Conservation (phyloP, 2,888 invertebrate genomes). For the Taenaris catops region DNA sequence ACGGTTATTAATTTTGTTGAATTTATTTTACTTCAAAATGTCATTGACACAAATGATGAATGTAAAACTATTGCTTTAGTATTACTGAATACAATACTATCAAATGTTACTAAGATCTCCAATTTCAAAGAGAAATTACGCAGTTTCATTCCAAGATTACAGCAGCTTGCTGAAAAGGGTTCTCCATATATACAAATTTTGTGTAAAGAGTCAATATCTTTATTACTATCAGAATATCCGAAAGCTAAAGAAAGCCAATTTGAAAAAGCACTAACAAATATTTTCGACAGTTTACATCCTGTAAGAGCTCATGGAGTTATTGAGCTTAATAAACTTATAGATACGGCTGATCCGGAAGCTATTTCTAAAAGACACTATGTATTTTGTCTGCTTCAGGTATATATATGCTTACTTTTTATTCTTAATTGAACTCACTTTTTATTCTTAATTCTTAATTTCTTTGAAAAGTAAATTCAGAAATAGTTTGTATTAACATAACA, state of each 20-base stretch:
- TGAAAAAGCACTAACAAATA: constrained; percentile 82
- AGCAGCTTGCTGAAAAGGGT: constrained; percentile 37
- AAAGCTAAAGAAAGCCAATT: constrained; percentile 54
- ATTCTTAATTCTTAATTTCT: too few species aligned
- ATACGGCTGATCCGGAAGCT: constrained; percentile 81
- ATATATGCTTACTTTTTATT: constrained; percentile 1
- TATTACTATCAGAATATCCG: constrained; percentile 38
- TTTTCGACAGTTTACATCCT: constrained; percentile 86
- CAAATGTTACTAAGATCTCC: constrained; percentile 37
- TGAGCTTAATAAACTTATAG: constrained; percentile 85
- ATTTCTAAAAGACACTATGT: constrained; percentile 83
- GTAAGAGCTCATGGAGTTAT: constrained; percentile 90
- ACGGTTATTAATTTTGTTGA: constrained; percentile 69
- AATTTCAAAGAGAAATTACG: constrained; percentile 36
- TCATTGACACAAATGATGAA: constrained; percentile 44
- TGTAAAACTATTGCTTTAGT: constrained; percentile 61
- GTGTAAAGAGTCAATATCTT: constrained; percentile 50
- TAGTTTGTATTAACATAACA: too few species aligned
- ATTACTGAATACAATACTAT: constrained; percentile 57
- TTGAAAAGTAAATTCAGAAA: too few species aligned
- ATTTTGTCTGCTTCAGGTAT: constrained; percentile 86
- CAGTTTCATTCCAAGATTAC: constrained; percentile 45
- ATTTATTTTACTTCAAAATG: constrained; percentile 37
- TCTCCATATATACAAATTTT: constrained; percentile 43
- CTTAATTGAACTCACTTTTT: too few species aligned